These are phyloP conservation scores for Numenius arquata DNA, from an alignment of 2,113 vertebrate species.

Conservation along the genomic window DNA sequence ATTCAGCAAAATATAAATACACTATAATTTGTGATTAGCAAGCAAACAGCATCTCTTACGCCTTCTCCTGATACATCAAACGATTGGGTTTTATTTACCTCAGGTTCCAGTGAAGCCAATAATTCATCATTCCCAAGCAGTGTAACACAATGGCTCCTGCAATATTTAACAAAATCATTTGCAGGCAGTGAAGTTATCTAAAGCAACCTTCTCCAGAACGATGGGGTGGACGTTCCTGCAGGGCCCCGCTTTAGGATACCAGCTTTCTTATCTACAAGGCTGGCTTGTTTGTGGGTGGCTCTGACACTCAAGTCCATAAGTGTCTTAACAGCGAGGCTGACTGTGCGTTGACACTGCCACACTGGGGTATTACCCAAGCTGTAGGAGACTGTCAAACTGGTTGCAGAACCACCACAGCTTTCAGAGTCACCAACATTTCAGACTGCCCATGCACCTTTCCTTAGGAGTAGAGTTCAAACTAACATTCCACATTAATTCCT, in stretches of 20 bases:
- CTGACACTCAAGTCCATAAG: not conserved
- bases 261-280: not conserved
- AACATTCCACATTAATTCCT: not conserved
- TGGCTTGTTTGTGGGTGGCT: not conserved
- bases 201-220: not conserved
- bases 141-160: not conserved
- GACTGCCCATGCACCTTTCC: not conserved
- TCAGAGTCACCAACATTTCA: not conserved
- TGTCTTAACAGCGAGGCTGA: not conserved
- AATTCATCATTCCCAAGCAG: not conserved
- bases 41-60: not conserved
- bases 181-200: not conserved
- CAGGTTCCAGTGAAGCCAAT: not conserved
- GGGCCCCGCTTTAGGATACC: not conserved
- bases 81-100: not conserved
- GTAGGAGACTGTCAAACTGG: not conserved
- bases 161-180: not conserved
- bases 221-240: not conserved
- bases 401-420: not conserved
- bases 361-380: not conserved
- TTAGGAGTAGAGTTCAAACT: not conserved
- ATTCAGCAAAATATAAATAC: not conserved
- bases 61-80: not conserved
- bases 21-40: not conserved
- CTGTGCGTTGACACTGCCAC: not conserved